These are phyloP conservation scores for Parasteatoda tepidariorum DNA, from an alignment of 1,140 invertebrate species.

Conservation along the genomic window DNA sequence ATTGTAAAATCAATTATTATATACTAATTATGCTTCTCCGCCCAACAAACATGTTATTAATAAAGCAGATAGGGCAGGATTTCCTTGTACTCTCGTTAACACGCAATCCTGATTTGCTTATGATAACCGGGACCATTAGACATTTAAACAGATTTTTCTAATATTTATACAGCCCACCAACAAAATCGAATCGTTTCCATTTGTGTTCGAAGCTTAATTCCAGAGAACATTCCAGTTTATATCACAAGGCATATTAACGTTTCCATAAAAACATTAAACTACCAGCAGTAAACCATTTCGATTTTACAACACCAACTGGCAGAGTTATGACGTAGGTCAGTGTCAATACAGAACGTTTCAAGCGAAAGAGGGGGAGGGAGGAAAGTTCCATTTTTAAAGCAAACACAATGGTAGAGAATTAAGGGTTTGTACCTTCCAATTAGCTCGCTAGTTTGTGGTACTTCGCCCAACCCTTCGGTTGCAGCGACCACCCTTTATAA, in stretches of 20 bases:
- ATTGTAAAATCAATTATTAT: too few species aligned
- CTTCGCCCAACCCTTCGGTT: conserved; percentile 25
- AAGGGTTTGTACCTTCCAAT: conserved; percentile 35
- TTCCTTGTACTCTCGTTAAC: too few species aligned
- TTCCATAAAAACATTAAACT: not conserved
- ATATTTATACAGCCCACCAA: not conserved
- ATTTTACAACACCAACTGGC: not conserved
- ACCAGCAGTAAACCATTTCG: not conserved
- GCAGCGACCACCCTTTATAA: conserved; percentile 20
- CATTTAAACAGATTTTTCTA: not conserved
- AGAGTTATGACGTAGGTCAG: not conserved
- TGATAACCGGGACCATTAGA: too few species aligned
- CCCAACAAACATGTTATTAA: too few species aligned
- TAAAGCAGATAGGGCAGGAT: too few species aligned
- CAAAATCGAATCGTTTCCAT: not conserved
- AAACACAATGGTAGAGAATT: conserved; percentile 47
- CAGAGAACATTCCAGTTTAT: conserved; percentile 6
- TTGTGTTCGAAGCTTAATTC: not conserved
- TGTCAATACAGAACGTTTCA: conserved; percentile 2
- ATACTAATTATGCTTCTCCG: too few species aligned
- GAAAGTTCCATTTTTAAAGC: conserved; percentile 25
- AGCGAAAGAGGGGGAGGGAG: too few species aligned
- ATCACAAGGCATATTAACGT: too few species aligned
- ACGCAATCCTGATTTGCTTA: too few species aligned
- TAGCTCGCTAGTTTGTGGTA: conserved; percentile 8